Conservation (phyloP, 2,888 invertebrate genomes). For the Eristalis pertinax region DNA sequence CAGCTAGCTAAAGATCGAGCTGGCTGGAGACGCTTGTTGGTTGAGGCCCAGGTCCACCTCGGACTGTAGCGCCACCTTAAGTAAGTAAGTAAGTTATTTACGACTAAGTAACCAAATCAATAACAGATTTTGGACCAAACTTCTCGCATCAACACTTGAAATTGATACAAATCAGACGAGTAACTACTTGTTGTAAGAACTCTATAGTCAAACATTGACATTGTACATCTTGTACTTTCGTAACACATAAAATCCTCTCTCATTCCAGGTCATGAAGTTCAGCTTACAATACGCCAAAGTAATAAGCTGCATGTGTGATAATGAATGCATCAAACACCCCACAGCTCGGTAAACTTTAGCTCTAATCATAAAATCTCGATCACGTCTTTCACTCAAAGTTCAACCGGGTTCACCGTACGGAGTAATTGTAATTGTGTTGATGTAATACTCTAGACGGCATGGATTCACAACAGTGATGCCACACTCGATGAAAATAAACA, state of each 20-base stretch:
- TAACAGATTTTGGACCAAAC: too few relatives aligned
- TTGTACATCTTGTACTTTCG: neutral
- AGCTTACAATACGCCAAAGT: neutral
- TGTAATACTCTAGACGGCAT: neutral
- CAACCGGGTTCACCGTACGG: slow-evolving; percentile 18
- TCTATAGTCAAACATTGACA: too few relatives aligned
- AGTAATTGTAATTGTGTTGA: neutral
- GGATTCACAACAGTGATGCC: neutral
- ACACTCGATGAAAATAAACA: neutral
- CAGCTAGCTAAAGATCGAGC: too few relatives aligned
- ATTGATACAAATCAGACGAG: too few relatives aligned
- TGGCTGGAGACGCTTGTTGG: too few relatives aligned
- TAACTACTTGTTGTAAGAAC: too few relatives aligned
- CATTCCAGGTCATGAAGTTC: neutral
- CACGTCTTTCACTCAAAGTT: slow-evolving; percentile 19
- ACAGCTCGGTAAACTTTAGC: neutral
- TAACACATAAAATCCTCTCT: neutral
- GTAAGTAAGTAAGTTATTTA: too few relatives aligned
- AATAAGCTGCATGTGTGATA: neutral
- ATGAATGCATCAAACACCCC: slow-evolving; percentile 23
- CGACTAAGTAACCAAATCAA: too few relatives aligned
- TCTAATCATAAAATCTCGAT: neutral
- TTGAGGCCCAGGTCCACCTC: too few relatives aligned
- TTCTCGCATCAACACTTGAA: too few relatives aligned
- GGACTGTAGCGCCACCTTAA: too few relatives aligned